A percentile compares a stretch with the other conserved stretches of the same genome.
These are phyloP conservation scores for Salmo trutta DNA, from an alignment of 2,797 vertebrate species.

Conservation along the genomic window DNA sequence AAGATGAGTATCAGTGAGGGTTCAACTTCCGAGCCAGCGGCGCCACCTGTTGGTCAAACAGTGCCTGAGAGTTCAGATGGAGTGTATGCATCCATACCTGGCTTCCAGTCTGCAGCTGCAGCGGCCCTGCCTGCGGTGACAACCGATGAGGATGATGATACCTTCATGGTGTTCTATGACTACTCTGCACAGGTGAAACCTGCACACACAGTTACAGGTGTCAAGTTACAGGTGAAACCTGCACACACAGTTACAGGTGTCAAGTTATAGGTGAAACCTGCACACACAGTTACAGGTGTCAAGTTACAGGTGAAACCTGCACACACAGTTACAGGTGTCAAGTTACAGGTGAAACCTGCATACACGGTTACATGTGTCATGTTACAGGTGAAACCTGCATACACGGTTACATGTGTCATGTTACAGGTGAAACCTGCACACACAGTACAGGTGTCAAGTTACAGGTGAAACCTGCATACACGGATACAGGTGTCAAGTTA, in stretches of 20 bases:
- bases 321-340: not conserved
- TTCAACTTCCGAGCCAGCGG: conserved; percentile 22
- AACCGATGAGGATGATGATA: conserved; percentile 12
- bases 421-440: not conserved
- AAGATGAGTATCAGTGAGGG: conserved; percentile 25
- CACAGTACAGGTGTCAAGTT: not conserved
- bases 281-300: too few relatives aligned
- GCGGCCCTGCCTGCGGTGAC: not conserved
- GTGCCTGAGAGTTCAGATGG: conserved; percentile 60
- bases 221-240: conserved; percentile 72
- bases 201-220: not conserved
- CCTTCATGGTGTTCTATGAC: conserved; percentile 81
- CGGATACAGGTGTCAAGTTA: not conserved
- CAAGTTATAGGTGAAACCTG: too few relatives aligned
- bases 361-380: too few relatives aligned
- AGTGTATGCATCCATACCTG: conserved; percentile 69
- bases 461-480: not conserved
- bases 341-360: not conserved
- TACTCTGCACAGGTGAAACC: conserved; percentile 82
- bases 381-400: conserved; percentile 70
- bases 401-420: not conserved
- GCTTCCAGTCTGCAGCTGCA: conserved; percentile 20
- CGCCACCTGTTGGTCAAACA: conserved; percentile 40
- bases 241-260: not conserved
- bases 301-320: too few relatives aligned